These are phyloP conservation scores for Bacillus rossius DNA, from an alignment of 1,140 invertebrate genomes.

Conservation along the genomic window DNA sequence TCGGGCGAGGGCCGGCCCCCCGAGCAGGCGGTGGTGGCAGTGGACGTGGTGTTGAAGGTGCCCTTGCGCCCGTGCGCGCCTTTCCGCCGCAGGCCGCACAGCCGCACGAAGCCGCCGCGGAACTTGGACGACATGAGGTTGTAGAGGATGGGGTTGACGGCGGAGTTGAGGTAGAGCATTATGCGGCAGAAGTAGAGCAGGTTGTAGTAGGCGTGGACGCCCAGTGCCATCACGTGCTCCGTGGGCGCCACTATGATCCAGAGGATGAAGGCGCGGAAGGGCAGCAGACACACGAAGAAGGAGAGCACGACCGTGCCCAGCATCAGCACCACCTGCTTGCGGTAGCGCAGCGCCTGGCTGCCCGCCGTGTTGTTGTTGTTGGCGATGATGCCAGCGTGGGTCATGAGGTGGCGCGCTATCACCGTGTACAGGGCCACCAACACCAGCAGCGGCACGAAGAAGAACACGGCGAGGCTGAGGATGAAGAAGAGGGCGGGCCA, in stretches of 20 bases:
- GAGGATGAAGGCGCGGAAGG: slow-evolving; percentile 76
- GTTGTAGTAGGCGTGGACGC: slow-evolving; percentile 68
- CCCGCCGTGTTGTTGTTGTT: slow-evolving; percentile 36
- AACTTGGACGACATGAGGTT: slow-evolving; percentile 85
- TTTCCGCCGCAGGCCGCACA: slow-evolving; percentile 55
- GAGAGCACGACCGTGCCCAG: slow-evolving; percentile 74
- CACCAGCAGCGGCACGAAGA: slow-evolving; percentile 67
- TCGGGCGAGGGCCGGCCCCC: neutral
- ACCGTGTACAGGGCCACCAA: slow-evolving; percentile 68
- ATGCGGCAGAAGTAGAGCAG: slow-evolving; percentile 75
- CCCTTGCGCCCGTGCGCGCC: slow-evolving; percentile 25
- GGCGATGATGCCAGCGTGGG: slow-evolving; percentile 52
- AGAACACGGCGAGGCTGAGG: slow-evolving; percentile 64
- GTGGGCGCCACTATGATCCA: slow-evolving; percentile 64
- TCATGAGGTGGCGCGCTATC: slow-evolving; percentile 68
- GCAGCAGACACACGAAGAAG: slow-evolving; percentile 83
- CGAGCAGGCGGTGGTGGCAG: neutral
- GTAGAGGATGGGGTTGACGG: slow-evolving; percentile 76
- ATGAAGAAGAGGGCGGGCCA: slow-evolving; percentile 70
- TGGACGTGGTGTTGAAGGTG: slow-evolving; percentile 4
- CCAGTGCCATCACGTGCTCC: slow-evolving; percentile 51
- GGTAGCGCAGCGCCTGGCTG: slow-evolving; percentile 40
- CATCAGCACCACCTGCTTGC: slow-evolving; percentile 73
- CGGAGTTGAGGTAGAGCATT: slow-evolving; percentile 83
- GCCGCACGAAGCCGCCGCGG: slow-evolving; percentile 61